phyloP scores from a whole-genome alignment of 1,140 invertebrate species.

The Hydropsyche tenuis region DNA sequence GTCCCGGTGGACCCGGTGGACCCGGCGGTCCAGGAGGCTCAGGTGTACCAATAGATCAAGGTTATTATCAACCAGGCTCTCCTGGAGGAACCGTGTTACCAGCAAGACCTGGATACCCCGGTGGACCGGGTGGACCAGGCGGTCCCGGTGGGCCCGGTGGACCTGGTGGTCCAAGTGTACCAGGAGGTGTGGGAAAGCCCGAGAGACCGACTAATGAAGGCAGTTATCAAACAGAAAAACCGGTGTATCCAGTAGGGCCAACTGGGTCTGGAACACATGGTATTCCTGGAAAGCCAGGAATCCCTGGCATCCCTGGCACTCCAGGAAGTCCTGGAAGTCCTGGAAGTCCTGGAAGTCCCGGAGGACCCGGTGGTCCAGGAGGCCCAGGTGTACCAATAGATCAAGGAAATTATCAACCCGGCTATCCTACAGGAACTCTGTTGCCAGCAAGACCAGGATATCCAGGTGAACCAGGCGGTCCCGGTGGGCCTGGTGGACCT shows the following conservation, averaged over 20 bases:
- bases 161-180: slow-evolving; percentile 33
- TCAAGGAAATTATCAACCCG: too few species aligned
- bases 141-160: slow-evolving; percentile 30
- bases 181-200: slow-evolving; percentile 4
- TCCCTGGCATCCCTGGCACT: too few species aligned
- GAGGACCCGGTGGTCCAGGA: slow-evolving; percentile 38
- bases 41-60: slow-evolving; percentile 45
- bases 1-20: slow-evolving; percentile 38
- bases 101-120: slow-evolving; percentile 29
- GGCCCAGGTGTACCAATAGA: slow-evolving; percentile 30
- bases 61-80: slow-evolving; percentile 33
- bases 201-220: too few species aligned
- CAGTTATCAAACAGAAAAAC: slow-evolving; percentile 44
- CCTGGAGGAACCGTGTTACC: slow-evolving; percentile 35
- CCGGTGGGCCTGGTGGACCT: slow-evolving; percentile 12
- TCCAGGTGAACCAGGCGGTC: slow-evolving; percentile 19
- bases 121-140: slow-evolving; percentile 20
- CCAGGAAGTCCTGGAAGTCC: slow-evolving; percentile 23
- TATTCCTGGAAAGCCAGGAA: not conserved
- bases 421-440: not conserved
- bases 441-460: slow-evolving; percentile 17
- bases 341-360: slow-evolving; percentile 49
- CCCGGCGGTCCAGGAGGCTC: slow-evolving; percentile 18
- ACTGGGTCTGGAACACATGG: slow-evolving; percentile 43
- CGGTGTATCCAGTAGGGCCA: slow-evolving; percentile 41